Percentiles rank a stretch among this genome's conserved stretches.
phyloP scores from a whole-genome alignment of 2,888 invertebrate genomes.

The Ornithoptera priamus region DNA sequence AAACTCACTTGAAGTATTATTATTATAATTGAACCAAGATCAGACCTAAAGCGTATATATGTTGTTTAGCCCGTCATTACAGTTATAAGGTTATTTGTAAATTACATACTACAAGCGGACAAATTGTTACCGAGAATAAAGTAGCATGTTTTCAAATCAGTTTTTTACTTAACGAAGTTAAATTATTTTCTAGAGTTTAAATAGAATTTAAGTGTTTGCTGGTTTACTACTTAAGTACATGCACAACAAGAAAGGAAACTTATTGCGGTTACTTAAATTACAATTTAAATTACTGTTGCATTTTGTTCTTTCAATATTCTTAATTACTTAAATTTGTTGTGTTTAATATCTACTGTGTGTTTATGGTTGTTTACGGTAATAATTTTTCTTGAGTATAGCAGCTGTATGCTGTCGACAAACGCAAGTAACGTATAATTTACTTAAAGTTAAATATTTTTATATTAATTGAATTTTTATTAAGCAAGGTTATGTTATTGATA shows the following conservation, averaged over 20 bases:
- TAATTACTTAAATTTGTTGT: neutral
- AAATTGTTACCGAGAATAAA: slow-evolving; percentile 18
- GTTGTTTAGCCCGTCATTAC: neutral
- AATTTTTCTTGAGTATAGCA: neutral
- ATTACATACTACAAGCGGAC: slow-evolving; percentile 10
- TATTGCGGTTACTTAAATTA: too few relatives aligned
- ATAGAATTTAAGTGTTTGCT: neutral
- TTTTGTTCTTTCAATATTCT: neutral
- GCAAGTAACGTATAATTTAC: neutral
- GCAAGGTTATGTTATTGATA: neutral
- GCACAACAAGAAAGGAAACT: too few relatives aligned
- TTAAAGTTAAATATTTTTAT: neutral
- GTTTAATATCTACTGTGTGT: neutral
- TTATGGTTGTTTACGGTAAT: neutral
- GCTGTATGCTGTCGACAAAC: neutral
- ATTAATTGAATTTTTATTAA: neutral
- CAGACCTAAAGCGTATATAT: neutral
- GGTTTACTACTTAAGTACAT: too few relatives aligned
- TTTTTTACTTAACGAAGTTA: neutral
- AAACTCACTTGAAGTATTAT: neutral
- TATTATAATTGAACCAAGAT: neutral
- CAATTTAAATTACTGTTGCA: too few relatives aligned
- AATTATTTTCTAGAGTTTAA: neutral
- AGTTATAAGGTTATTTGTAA: slow-evolving; percentile 15
- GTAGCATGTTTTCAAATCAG: slow-evolving; percentile 11